Base-by-base conservation (phyloP, 1,140 invertebrate species). In the Drosophila repleta region DNA sequence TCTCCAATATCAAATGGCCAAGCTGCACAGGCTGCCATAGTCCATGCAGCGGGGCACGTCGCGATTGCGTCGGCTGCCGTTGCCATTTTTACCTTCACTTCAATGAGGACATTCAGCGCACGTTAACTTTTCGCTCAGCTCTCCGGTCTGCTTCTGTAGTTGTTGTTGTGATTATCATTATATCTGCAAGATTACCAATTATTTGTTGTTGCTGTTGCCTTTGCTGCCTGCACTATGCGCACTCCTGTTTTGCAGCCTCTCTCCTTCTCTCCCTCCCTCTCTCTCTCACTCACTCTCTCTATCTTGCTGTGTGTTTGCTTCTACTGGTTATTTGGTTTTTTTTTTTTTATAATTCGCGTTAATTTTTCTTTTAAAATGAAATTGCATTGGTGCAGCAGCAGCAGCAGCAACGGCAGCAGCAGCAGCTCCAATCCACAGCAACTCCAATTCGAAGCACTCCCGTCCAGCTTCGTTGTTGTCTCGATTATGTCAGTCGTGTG, bases 281-380 rank as follows among this genome's bases (percentile, higher is more conserved):
- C 17, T 18, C 10, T 13, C 56, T 26, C 10, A 39, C 45, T 63
- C 29, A 24, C 57, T 45, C 21, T 43, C 15, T 3, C 29, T 29
- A 29, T 29, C 29, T 29, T 29, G 29, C 29, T 21, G 21, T 73
- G 43, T 75, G 61, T 37, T 15, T 21, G 41, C 57, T 49, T 75
- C 35, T 21, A 45, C 49, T 56, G 55, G 56, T 77, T 85, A 77
- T 85, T 85, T n/a, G n/a, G n/a, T n/a, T n/a, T n/a, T n/a, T n/a
- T n/a, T n/a, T n/a, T n/a, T 85, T 81, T 85, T 87, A 85, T 87
- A 85, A 85, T 85, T 85, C 81, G 85, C 82, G 81, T 85, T 85
- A 85, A 85, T 85, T 85, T 85, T 85, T 87, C 77, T 87, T 85
- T 87, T 87, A 87, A 85, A 85, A 74, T 76, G 74, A 85, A 85